Evolutionary conservation across 2,113 vertebrate genomes (phyloP), one percentile per base, ranked within the genome.

Genomic region (Todiramphus saurophagus): DNA sequence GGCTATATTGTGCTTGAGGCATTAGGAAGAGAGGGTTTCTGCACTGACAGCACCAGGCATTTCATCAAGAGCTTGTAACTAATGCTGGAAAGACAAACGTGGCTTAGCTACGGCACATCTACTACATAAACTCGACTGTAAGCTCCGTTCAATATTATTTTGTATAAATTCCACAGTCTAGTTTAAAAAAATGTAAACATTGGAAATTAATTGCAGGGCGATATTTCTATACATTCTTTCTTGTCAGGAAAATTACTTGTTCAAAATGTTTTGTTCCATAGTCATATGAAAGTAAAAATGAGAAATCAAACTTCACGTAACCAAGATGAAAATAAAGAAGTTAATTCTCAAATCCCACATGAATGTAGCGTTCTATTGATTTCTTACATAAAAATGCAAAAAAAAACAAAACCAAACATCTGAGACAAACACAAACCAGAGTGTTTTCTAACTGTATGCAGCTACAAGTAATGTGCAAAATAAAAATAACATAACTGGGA

Each of bases 171-270:
- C 98, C 98, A 98, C 97, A 98, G 98, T 98, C 98, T 98, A 96
- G 96, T 96, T 97, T 90, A 95, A 97, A 98, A 97, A 98, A 98
- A 98, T 98, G 98, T 98, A 98, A 98, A 98, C 98, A 98, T 95
- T 96, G 98, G 96, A 97, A 98, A 98, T 98, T 96, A 98, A 98
- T 97, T 91, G 98, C 97, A 97, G 97, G 97, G 97, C 95, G 97
- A 97, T 70, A 94, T 91, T 95, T 97, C 97, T 98, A 97, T 98
- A 98, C 98, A 98, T 98, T 98, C 98, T 97, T 98, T 97, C 97
- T 98, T 97, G 98, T 98, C 98, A 98, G 96, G 97, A 97, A 72
- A 97, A 95, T 68, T 83, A 97, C 76, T 97, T 92, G 94, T 94
- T 98, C 78, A 74, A 90, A 97, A 89, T n/a, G 80, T 14, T 94